These are phyloP conservation scores for Liodrosophila aerea DNA, from an alignment of 2,888 invertebrate genomes.

Conservation along the genomic window DNA sequence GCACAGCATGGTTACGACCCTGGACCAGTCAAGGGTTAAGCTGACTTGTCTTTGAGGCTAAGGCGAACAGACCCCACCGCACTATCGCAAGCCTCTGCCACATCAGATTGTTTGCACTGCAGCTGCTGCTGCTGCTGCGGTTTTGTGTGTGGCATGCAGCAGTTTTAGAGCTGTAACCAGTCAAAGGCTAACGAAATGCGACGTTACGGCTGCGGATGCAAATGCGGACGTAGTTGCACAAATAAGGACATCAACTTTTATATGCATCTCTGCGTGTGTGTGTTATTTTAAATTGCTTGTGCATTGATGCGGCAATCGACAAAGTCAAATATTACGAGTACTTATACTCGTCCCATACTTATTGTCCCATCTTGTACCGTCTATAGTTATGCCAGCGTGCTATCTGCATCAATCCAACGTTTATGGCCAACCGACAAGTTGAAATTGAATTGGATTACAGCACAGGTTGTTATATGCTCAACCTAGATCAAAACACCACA, in stretches of 20 bases:
- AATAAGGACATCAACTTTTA: conserved; percentile 33
- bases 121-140: conserved; percentile 14
- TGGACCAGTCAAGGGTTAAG: conserved; percentile 47
- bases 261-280: conserved; percentile 14
- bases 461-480: no score
- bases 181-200: conserved; percentile 51
- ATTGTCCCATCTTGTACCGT: background rate
- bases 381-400: background rate
- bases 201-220: conserved; percentile 15
- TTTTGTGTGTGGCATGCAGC: conserved; percentile 31
- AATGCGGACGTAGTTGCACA: conserved; percentile 45
- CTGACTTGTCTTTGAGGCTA: conserved; percentile 32
- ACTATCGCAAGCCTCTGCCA: conserved; percentile 3
- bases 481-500: no score
- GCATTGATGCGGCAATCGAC: conserved; percentile 41
- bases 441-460: no score
- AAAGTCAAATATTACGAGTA: conserved; percentile 39
- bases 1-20: conserved; percentile 31
- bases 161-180: conserved; percentile 24
- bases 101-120: conserved; percentile 21
- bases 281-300: conserved; percentile 48
- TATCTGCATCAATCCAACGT: conserved; percentile 33
- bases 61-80: conserved; percentile 1
- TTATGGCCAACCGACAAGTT: no score
- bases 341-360: background rate